Percentiles rank a stretch among this genome's conserved stretches.
phyloP scores from a whole-genome alignment of 2,888 invertebrate genomes.

The Boloria euphrosyne region DNA sequence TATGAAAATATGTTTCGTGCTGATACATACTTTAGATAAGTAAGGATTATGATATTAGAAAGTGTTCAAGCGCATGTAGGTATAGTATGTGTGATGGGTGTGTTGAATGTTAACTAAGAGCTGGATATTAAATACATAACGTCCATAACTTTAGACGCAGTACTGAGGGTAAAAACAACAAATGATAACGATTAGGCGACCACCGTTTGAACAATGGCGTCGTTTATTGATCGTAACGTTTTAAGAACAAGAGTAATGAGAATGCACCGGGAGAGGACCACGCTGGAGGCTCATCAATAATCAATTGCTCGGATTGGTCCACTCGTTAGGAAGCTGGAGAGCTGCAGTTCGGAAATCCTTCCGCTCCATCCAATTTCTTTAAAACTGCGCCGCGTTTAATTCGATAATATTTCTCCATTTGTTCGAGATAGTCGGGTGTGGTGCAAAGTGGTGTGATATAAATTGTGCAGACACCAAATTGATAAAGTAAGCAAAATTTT shows the following conservation, averaged over 20 bases:
- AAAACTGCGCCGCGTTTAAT: slow-evolving; percentile 24
- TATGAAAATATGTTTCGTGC: too few relatives aligned
- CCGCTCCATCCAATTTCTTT: slow-evolving; percentile 27
- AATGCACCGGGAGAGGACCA: slow-evolving; percentile 13
- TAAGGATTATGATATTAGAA: not conserved
- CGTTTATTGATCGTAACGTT: slow-evolving; percentile 18
- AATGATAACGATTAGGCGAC: slow-evolving; percentile 7
- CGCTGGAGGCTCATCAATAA: slow-evolving; percentile 15
- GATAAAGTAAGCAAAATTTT: too few relatives aligned
- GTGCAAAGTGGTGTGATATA: not conserved
- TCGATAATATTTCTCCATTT: slow-evolving; percentile 27
- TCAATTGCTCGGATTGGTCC: slow-evolving; percentile 25
- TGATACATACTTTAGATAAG: not conserved
- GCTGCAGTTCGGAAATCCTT: slow-evolving; percentile 21
- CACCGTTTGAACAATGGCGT: slow-evolving; percentile 4
- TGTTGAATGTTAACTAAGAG: too few relatives aligned
- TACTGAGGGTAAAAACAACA: not conserved
- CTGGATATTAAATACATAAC: not conserved
- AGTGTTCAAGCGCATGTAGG: too few relatives aligned
- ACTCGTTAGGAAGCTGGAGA: slow-evolving; percentile 10
- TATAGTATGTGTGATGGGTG: too few relatives aligned
- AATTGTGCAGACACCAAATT: too few relatives aligned
- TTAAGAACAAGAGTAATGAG: slow-evolving; percentile 26
- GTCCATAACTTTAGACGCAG: not conserved
- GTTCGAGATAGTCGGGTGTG: slow-evolving; percentile 8